phyloP scores from a whole-genome alignment of 92 coral and sea anemone species.

The Siderastrea radians region DNA sequence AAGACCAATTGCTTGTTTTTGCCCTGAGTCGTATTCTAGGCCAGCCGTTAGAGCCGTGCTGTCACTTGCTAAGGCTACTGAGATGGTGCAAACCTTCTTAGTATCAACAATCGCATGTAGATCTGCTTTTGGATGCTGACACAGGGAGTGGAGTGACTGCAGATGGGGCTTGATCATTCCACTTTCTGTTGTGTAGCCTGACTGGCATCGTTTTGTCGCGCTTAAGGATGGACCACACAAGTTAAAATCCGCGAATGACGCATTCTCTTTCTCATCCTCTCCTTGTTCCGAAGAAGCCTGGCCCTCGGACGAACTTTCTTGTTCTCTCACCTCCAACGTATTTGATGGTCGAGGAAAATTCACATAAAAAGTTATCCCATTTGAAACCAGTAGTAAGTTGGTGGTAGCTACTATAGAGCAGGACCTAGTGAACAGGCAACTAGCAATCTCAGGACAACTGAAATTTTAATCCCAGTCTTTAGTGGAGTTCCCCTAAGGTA shows the following conservation, averaged over 20 bases:
- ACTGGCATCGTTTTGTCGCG: constrained; percentile 46
- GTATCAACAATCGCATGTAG: constrained; percentile 35
- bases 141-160: constrained; percentile 37
- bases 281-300: constrained; percentile 62
- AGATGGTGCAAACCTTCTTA: constrained; percentile 31
- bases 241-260: constrained; percentile 56
- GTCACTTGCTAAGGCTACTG: constrained; percentile 54
- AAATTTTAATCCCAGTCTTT: too few species aligned
- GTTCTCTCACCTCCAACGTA: constrained; percentile 63
- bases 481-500: too few species aligned
- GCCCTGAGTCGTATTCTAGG: constrained; percentile 53
- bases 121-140: constrained; percentile 56
- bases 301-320: constrained; percentile 60
- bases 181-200: constrained; percentile 69
- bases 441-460: too few species aligned
- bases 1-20: constrained; percentile 62
- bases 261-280: constrained; percentile 44
- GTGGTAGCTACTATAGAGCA: too few species aligned
- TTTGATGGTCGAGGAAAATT: constrained; percentile 53
- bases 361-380: constrained; percentile 56
- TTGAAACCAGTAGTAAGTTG: constrained; percentile 38
- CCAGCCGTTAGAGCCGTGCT: constrained; percentile 70
- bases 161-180: constrained; percentile 64
- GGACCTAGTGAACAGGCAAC: too few species aligned
- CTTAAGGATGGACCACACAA: constrained; percentile 61